Evolutionary conservation across 2,113 vertebrate genomes (phyloP).

Genomic region (Felis catus): F.catus_Fca126_mat1.0 CM031428.1:50904001-50904500

Average conservation of each 20-base stretch:
- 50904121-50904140: neutral
- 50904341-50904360: neutral
- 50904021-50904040: neutral
- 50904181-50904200: neutral
- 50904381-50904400: neutral
- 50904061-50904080: accelerated
- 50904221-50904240: neutral
- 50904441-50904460: neutral
- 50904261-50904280: neutral
- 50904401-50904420: neutral
- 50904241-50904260: neutral
- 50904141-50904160: neutral
- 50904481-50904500: neutral
- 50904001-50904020: neutral
- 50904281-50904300: neutral
- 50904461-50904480: neutral
- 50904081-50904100: neutral
- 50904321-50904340: neutral
- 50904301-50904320: neutral
- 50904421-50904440: neutral
- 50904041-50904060: neutral
- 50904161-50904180: neutral
- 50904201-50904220: neutral
- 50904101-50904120: neutral
- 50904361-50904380: neutral